Conservation (phyloP, 2,113 vertebrate genomes). For the Callaeas wilsoni region DNA sequence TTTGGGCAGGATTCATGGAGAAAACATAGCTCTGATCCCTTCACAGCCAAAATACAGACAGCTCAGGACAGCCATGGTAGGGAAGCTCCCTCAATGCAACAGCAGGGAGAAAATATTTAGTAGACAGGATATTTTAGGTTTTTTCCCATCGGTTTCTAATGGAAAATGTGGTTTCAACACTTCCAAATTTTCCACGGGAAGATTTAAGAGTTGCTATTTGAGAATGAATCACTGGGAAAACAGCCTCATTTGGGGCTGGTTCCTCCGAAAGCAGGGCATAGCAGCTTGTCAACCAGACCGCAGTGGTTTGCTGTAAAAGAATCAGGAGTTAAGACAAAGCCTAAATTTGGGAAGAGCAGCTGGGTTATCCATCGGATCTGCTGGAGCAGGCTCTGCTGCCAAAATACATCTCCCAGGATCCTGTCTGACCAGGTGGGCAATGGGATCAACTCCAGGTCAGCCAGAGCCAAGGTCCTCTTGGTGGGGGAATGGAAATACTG, state of each 20-base stretch:
- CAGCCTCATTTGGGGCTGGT: background rate
- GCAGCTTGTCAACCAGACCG: background rate
- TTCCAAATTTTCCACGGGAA: background rate
- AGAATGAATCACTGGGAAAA: constrained; percentile 19
- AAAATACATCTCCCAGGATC: background rate
- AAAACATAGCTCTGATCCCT: background rate
- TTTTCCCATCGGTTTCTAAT: background rate
- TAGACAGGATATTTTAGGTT: background rate
- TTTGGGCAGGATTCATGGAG: background rate
- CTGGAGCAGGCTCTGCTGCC: background rate
- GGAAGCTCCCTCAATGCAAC: background rate
- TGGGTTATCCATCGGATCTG: background rate
- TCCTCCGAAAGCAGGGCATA: background rate
- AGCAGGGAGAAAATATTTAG: background rate
- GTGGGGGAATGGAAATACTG: background rate
- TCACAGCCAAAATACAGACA: background rate
- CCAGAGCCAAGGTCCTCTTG: rapidly evolving
- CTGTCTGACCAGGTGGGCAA: background rate
- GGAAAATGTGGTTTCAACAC: constrained; percentile 14
- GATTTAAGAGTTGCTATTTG: background rate
- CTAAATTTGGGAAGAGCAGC: background rate
- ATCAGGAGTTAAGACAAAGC: background rate
- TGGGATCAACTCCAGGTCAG: background rate
- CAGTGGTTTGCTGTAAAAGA: background rate
- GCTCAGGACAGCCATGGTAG: background rate